Conservation (phyloP, 2,113 vertebrate genomes). For the Bothrops jararaca region DNA sequence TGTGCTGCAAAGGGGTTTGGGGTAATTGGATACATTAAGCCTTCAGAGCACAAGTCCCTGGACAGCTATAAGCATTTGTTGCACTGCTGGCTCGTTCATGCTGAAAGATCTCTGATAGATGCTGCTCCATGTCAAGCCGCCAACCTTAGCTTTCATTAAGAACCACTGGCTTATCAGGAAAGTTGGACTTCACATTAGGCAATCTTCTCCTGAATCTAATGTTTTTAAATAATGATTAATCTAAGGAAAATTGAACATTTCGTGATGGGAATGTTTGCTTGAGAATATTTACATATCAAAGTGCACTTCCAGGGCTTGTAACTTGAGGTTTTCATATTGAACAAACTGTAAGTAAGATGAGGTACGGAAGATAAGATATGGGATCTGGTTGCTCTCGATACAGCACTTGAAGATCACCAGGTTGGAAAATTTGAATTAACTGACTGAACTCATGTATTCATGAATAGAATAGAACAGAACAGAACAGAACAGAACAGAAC, state of each 20-base stretch:
- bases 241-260: neutral
- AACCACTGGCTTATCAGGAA: neutral
- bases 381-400: neutral
- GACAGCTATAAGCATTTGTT: neutral
- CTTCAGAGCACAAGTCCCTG: neutral
- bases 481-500: too few relatives aligned
- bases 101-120: neutral
- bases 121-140: neutral
- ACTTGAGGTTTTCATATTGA: neutral
- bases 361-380: neutral
- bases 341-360: neutral
- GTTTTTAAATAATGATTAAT: neutral
- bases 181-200: neutral
- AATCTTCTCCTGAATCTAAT: neutral
- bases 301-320: neutral
- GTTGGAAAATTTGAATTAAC: neutral
- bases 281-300: neutral
- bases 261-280: neutral
- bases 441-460: neutral
- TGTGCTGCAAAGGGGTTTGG: neutral
- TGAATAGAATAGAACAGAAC: neutral
- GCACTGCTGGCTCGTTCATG: neutral
- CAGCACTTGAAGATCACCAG: neutral
- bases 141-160: neutral
- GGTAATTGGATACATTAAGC: slow-evolving; percentile 4